Evolutionary conservation across 2,888 invertebrate genomes (phyloP).

Genomic region (Philereme transversata): DNA sequence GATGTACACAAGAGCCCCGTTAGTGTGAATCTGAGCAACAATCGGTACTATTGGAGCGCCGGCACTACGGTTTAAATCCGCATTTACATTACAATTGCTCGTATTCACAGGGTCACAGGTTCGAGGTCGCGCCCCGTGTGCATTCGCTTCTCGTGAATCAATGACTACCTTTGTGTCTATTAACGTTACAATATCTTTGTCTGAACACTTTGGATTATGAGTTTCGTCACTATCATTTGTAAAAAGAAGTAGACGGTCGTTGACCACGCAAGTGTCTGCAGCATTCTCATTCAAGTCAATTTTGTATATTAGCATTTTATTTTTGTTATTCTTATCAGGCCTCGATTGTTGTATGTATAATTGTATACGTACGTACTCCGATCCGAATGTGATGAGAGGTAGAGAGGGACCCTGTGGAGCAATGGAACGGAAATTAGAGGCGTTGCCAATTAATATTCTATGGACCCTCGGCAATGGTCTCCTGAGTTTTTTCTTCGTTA

Average conservation of each 20-base stretch:
- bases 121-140: constrained; percentile 70
- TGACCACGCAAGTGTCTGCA: constrained; percentile 39
- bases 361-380: constrained; percentile 31
- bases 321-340: constrained; percentile 52
- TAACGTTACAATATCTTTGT: constrained; percentile 21
- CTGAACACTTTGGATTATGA: constrained; percentile 1
- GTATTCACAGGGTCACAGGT: constrained; percentile 76
- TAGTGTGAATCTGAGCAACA: constrained; percentile 42
- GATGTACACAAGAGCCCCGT: constrained; percentile 12
- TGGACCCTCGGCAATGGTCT: constrained; percentile 33
- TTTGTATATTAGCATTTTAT: constrained; percentile 40
- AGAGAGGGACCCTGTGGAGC: constrained; percentile 43
- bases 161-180: constrained; percentile 48
- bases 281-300: constrained; percentile 30
- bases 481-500: constrained; percentile 2
- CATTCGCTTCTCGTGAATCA: constrained; percentile 53
- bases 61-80: constrained; percentile 63
- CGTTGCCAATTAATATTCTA: constrained; percentile 54
- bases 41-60: constrained; percentile 61
- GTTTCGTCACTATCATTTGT: constrained; percentile 15
- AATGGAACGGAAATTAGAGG: constrained; percentile 56
- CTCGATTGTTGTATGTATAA: constrained; percentile 37
- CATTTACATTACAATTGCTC: constrained; percentile 77
- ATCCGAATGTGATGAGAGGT: constrained; percentile 51
- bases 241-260: constrained; percentile 45